Conservation (phyloP, 2,888 invertebrate species). For the Heliconius cydno region DNA sequence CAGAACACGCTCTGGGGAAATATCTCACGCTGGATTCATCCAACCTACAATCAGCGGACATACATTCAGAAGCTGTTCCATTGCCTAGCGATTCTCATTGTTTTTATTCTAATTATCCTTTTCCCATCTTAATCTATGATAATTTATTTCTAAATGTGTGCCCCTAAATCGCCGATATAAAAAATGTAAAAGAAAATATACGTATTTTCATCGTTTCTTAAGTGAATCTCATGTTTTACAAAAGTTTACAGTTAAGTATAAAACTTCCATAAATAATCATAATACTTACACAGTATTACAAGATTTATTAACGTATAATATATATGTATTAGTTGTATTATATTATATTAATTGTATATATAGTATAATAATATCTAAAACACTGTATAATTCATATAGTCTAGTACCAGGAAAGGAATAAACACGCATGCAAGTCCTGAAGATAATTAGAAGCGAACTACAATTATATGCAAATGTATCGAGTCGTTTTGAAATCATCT, state of each 20-base stretch:
- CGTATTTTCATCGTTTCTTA: too few relatives aligned
- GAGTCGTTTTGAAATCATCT: conserved; percentile 72
- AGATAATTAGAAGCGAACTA: conserved; percentile 70
- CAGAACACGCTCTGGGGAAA: too few relatives aligned
- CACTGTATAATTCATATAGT: conserved; percentile 41
- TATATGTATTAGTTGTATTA: not conserved
- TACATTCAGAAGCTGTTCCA: not conserved
- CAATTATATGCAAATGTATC: conserved; percentile 80
- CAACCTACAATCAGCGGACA: too few relatives aligned
- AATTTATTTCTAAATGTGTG: not conserved
- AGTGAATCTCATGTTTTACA: too few relatives aligned
- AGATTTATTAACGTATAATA: not conserved
- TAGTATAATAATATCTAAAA: conserved; percentile 11
- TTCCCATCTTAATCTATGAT: not conserved
- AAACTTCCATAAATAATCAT: not conserved
- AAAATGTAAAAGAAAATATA: not conserved
- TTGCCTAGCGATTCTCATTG: not conserved
- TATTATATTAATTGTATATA: not conserved
- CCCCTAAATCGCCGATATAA: not conserved
- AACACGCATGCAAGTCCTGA: conserved; percentile 45
- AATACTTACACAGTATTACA: not conserved
- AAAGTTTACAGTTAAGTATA: not conserved
- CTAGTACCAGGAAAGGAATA: conserved; percentile 46
- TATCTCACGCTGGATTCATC: too few relatives aligned
- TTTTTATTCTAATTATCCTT: not conserved